A percentile compares a stretch with the other conserved stretches of the same genome.
Conservation (phyloP, 2,888 invertebrate species). For the Cetonia aurata region DNA sequence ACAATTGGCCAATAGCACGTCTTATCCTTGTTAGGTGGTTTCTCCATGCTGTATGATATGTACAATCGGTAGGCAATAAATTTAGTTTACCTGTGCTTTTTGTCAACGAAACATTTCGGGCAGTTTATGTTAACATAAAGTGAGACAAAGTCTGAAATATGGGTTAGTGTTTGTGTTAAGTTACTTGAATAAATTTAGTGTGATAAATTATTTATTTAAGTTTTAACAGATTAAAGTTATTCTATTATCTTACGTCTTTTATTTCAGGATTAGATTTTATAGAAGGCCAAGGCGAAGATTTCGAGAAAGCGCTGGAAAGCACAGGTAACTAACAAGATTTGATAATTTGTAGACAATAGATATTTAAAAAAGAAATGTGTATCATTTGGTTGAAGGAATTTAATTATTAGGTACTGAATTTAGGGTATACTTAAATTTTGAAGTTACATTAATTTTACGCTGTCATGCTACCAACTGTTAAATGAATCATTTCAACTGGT, state of each 20-base stretch:
- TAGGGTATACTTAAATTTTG: slow-evolving; percentile 19
- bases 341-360: slow-evolving; percentile 15
- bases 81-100: slow-evolving; percentile 53
- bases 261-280: slow-evolving; percentile 79
- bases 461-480: too few species aligned
- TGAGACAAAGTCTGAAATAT: slow-evolving; percentile 41
- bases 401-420: slow-evolving; percentile 22
- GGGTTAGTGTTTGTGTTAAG: slow-evolving; percentile 50
- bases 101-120: slow-evolving; percentile 23
- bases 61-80: slow-evolving; percentile 56
- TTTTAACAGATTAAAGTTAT: too few species aligned
- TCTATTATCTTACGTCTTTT: slow-evolving; percentile 26
- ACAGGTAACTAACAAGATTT: slow-evolving; percentile 69
- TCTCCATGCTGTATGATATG: slow-evolving; percentile 58
- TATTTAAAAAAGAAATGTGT: background rate
- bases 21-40: slow-evolving; percentile 59
- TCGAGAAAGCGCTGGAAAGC: slow-evolving; percentile 79
- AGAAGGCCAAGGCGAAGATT: slow-evolving; percentile 79
- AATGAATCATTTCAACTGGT: too few species aligned
- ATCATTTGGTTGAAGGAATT: background rate
- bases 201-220: background rate
- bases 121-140: slow-evolving; percentile 47
- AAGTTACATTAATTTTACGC: slow-evolving; percentile 10
- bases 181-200: too few species aligned
- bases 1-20: slow-evolving; percentile 59